A percentile compares a stretch with the other conserved stretches of the same genome.
Conservation (phyloP, 2,113 vertebrate genomes). For the Motacilla alba region DNA sequence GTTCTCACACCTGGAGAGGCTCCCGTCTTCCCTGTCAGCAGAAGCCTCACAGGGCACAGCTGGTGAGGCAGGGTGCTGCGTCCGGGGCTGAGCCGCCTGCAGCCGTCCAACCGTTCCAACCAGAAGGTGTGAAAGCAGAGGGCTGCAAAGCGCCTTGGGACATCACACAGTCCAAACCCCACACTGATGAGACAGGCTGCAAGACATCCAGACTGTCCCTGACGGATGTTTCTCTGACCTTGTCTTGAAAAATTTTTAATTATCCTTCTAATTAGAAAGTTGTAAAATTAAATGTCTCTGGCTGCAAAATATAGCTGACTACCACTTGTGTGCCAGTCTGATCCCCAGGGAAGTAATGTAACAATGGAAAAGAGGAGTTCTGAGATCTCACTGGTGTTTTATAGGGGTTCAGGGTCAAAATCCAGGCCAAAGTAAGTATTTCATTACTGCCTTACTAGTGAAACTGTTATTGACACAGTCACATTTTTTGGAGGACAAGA, state of each 20-base stretch:
- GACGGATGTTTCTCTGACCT: neutral
- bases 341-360: neutral
- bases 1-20: neutral
- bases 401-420: neutral
- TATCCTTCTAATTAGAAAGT: conserved; percentile 39
- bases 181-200: neutral
- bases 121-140: neutral
- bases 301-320: neutral
- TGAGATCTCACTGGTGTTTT: neutral
- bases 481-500: neutral
- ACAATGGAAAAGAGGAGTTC: neutral
- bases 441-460: neutral
- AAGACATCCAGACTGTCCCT: neutral
- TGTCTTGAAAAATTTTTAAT: conserved; percentile 16
- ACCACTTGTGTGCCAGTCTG: neutral
- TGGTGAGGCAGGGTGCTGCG: neutral
- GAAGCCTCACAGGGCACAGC: neutral
- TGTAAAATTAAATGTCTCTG: conserved; percentile 19
- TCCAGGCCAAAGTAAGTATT: neutral
- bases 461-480: neutral
- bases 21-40: neutral
- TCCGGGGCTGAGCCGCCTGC: neutral
- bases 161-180: neutral
- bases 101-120: rapidly evolving
- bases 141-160: neutral